Evolutionary conservation across 2,113 vertebrate species (phyloP).

Genomic region (Aegotheles bennettii): DNA sequence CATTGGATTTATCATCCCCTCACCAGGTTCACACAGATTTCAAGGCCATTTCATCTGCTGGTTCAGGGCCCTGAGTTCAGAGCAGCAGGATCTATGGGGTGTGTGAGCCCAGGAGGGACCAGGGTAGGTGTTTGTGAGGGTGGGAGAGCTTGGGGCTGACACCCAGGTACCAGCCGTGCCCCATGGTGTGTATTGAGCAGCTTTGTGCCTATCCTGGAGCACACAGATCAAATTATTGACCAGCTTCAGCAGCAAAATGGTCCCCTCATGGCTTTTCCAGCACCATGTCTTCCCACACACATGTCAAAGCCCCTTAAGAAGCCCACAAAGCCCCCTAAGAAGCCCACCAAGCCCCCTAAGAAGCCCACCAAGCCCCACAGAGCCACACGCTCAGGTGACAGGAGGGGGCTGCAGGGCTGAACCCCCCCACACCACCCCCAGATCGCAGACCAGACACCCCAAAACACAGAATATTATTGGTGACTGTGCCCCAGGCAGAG

Average conservation of each 20-base stretch:
- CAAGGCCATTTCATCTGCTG: not conserved
- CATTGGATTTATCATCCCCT: not conserved
- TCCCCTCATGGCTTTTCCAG: not conserved
- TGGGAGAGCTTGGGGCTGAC: not conserved
- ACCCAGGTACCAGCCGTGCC: accelerated
- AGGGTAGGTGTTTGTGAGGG: not conserved
- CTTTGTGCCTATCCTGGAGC: not conserved
- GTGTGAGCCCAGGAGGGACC: not conserved
- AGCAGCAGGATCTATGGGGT: not conserved
- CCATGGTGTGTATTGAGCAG: accelerated
- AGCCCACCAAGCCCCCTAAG: not conserved
- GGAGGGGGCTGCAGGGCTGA: not conserved
- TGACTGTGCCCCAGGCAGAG: not conserved
- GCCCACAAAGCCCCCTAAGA: not conserved
- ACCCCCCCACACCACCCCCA: accelerated
- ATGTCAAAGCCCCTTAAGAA: not conserved
- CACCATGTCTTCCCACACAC: not conserved
- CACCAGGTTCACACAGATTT: not conserved
- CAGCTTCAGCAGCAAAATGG: not conserved
- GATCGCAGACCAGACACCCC: not conserved
- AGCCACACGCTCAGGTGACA: accelerated
- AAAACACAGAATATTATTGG: not conserved
- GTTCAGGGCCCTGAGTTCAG: not conserved
- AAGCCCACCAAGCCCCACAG: accelerated
- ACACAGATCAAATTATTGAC: not conserved